Conservation (phyloP, 2,797 vertebrate genomes). For the Bucorvus abyssinicus region DNA sequence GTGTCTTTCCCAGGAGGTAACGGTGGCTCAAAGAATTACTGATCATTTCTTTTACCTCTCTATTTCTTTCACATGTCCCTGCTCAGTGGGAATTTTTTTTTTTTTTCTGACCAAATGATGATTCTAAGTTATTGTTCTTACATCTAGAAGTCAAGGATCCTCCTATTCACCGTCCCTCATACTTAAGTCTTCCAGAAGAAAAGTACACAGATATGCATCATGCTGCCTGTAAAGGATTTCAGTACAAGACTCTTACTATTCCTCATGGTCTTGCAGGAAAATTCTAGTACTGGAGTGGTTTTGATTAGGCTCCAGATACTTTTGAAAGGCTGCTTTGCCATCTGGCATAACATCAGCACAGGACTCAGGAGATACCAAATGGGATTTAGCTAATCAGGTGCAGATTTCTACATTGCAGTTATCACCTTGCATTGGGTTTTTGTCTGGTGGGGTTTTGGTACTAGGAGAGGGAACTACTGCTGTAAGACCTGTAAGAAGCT, state of each 20-base stretch:
- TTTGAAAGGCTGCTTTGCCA: neutral
- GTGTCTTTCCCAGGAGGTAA: neutral
- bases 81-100: neutral
- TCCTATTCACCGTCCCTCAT: neutral
- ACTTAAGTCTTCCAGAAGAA: neutral
- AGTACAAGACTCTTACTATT: neutral
- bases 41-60: neutral
- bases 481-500: neutral
- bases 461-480: neutral
- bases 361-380: neutral
- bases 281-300: neutral
- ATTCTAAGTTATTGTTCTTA: neutral
- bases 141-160: neutral
- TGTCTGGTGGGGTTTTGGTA: neutral
- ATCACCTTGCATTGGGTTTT: neutral
- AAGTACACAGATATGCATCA: neutral
- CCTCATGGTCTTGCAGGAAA: neutral
- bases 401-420: neutral
- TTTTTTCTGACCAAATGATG: neutral
- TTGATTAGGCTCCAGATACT: neutral
- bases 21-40: neutral
- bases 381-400: neutral
- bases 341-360: neutral
- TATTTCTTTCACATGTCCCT: neutral
- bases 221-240: neutral